phyloP scores from a whole-genome alignment of 2,113 vertebrate species.

The Syngnathus typhle region DNA sequence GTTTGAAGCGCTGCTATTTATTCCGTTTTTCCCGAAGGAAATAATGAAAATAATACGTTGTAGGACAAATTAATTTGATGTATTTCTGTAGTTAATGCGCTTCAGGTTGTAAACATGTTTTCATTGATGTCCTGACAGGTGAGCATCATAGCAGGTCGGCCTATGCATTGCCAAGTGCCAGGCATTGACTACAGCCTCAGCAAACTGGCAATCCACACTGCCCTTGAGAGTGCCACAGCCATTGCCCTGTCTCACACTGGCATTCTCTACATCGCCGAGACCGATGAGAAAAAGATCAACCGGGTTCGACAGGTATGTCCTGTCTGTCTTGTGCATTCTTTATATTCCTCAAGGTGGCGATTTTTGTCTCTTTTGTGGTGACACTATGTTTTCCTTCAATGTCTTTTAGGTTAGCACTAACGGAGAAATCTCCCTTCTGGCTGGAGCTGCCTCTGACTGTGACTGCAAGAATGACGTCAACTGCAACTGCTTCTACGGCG shows the following conservation, averaged over 20 bases:
- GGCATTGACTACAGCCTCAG: slow-evolving; percentile 99
- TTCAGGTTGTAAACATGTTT: neutral
- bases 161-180: slow-evolving; percentile 98
- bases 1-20: neutral
- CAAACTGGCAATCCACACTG: slow-evolving; percentile 94
- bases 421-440: slow-evolving; percentile 95
- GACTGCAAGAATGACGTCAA: slow-evolving; percentile 99
- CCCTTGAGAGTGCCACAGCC: slow-evolving; percentile 94
- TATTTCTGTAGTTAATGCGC: neutral
- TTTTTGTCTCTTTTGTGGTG: neutral
- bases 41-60: neutral
- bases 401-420: slow-evolving; percentile 84
- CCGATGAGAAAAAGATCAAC: slow-evolving; percentile 98
- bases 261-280: slow-evolving; percentile 95
- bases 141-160: slow-evolving; percentile 96
- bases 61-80: neutral
- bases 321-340: neutral
- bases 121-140: slow-evolving; percentile 74
- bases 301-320: slow-evolving; percentile 73
- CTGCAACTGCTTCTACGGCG: slow-evolving; percentile 96
- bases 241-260: slow-evolving; percentile 94
- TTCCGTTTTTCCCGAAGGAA: neutral
- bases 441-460: slow-evolving; percentile 90
- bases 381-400: neutral
- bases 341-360: neutral